These are phyloP conservation scores for Apamea crenata DNA, from an alignment of 2,888 invertebrate species.

Conservation along the genomic window DNA sequence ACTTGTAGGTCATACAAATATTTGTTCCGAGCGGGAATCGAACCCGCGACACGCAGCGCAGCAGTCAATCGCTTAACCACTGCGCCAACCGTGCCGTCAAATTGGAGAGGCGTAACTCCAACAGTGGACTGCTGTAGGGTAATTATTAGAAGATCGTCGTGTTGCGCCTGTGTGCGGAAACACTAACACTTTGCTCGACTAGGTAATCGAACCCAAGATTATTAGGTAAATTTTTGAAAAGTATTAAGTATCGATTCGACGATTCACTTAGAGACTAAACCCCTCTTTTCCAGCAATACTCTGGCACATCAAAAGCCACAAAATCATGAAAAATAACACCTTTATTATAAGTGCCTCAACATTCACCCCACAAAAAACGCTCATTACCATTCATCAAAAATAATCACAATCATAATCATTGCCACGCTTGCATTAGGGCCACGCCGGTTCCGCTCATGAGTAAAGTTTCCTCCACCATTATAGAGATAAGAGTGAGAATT, in stretches of 20 bases:
- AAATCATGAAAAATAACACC: background rate
- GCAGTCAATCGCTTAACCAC: too few relatives aligned
- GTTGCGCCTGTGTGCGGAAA: too few relatives aligned
- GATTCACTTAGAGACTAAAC: background rate
- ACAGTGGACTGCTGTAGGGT: too few relatives aligned
- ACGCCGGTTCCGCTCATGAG: conserved; percentile 62
- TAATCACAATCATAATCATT: conserved; percentile 55
- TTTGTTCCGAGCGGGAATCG: too few relatives aligned
- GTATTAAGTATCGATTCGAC: background rate
- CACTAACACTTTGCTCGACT: too few relatives aligned
- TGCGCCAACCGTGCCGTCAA: too few relatives aligned
- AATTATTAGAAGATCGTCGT: too few relatives aligned
- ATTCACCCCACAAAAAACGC: conserved; percentile 35
- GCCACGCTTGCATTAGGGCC: conserved; percentile 61
- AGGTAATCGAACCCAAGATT: too few relatives aligned
- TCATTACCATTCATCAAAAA: conserved; percentile 61
- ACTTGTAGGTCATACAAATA: too few relatives aligned
- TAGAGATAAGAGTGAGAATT: conserved; percentile 67
- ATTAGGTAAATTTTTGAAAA: background rate
- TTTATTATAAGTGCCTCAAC: background rate
- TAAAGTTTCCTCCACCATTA: conserved; percentile 67
- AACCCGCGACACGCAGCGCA: too few relatives aligned
- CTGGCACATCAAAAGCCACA: background rate
- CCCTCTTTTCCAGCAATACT: background rate
- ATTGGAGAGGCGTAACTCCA: too few relatives aligned